Evolutionary conservation across 2,888 invertebrate species (phyloP).

Genomic region (Drepanosiphum platanoidis): DNA sequence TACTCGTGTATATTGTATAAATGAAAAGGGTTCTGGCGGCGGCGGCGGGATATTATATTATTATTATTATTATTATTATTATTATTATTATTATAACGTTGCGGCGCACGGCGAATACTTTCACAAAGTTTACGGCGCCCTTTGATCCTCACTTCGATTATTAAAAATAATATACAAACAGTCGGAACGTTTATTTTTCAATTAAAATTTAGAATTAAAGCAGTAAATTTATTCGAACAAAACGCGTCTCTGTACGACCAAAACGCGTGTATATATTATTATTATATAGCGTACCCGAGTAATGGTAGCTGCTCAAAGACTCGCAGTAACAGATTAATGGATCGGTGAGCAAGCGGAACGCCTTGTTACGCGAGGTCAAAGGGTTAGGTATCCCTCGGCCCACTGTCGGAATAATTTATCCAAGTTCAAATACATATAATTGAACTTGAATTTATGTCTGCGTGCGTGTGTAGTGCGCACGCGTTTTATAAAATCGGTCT

Average conservation of each 20-base stretch:
- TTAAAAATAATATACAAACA: slow-evolving; percentile 26
- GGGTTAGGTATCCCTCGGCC: background rate
- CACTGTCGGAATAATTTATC: background rate
- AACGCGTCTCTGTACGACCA: background rate
- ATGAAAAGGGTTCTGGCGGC: background rate
- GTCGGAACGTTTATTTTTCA: slow-evolving; percentile 25
- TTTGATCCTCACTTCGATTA: slow-evolving; percentile 23
- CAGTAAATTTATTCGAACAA: slow-evolving; percentile 21
- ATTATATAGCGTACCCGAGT: background rate
- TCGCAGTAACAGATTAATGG: slow-evolving; percentile 45
- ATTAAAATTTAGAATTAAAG: slow-evolving; percentile 27
- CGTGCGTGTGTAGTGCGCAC: too few relatives aligned
- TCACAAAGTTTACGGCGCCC: background rate
- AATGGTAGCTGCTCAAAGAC: slow-evolving; percentile 29
- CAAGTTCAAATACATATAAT: background rate
- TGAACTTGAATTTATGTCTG: background rate
- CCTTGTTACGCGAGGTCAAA: slow-evolving; percentile 12
- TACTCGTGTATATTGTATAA: background rate
- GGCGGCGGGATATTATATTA: background rate
- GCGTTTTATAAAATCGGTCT: background rate
- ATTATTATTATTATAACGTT: too few relatives aligned
- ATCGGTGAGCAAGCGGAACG: slow-evolving; percentile 47
- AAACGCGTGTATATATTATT: background rate
- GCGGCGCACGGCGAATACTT: background rate
- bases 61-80: too few relatives aligned